Evolutionary conservation across 2,797 vertebrate genomes (phyloP).

Genomic region (Avahi laniger): DNA sequence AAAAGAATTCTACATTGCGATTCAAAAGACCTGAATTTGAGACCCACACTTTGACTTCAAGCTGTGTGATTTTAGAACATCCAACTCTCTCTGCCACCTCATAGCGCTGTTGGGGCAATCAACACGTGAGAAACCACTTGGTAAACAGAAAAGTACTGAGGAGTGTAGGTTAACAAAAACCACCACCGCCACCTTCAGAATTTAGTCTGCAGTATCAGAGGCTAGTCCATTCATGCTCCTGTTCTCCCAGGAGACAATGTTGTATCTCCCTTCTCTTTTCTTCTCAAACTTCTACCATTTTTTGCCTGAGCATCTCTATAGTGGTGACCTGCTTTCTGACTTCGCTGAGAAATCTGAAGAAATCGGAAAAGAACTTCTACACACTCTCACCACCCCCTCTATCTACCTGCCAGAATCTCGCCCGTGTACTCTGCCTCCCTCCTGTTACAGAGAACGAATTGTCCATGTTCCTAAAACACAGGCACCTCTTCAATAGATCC

Average conservation of each 20-base stretch:
- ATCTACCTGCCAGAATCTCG: background rate
- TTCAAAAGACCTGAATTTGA: background rate
- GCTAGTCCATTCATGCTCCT: background rate
- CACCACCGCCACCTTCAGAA: background rate
- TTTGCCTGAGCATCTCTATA: background rate
- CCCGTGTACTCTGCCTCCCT: background rate
- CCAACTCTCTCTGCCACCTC: background rate
- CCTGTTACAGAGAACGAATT: background rate
- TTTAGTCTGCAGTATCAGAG: background rate
- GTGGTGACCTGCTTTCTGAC: background rate
- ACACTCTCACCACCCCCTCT: background rate
- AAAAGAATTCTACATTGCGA: background rate
- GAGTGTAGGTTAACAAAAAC: background rate
- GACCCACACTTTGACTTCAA: background rate
- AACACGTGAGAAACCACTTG: background rate
- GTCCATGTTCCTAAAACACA: background rate
- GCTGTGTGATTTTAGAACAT: background rate
- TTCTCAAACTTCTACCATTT: background rate
- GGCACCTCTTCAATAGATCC: background rate
- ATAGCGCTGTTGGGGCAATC: background rate
- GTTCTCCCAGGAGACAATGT: background rate
- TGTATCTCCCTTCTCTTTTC: background rate
- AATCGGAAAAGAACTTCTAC: background rate
- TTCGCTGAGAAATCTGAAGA: conserved; percentile 28
- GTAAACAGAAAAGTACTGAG: background rate